These are phyloP conservation scores for Herpetotheres cachinnans DNA, from an alignment of 2,113 vertebrate genomes.

Conservation along the genomic window DNA sequence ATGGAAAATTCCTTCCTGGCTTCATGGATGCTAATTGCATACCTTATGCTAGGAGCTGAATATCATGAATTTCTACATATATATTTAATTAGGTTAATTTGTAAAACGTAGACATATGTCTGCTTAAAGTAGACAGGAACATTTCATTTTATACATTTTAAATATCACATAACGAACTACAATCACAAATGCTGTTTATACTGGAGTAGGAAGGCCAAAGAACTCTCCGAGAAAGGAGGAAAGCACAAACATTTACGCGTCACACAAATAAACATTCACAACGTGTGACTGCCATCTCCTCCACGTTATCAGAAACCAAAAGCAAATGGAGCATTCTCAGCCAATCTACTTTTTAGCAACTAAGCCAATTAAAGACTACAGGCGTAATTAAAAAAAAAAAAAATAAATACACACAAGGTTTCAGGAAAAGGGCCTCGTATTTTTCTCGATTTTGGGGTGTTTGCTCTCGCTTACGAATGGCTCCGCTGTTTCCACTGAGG, in stretches of 20 bases:
- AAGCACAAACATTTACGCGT: neutral
- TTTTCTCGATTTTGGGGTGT: neutral
- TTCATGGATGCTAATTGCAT: constrained; percentile 13
- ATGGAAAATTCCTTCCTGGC: constrained; percentile 60
- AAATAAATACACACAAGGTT: neutral
- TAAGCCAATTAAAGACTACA: neutral
- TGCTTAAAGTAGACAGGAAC: constrained; percentile 37
- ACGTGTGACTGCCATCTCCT: neutral
- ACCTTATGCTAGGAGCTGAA: constrained; percentile 21
- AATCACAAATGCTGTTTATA: neutral
- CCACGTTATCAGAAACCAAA: neutral
- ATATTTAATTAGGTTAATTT: constrained; percentile 69
- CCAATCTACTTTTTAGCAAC: neutral
- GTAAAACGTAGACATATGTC: constrained; percentile 25
- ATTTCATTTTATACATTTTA: constrained; percentile 8
- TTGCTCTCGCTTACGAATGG: neutral
- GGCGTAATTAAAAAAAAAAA: fast-evolving
- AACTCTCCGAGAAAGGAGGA: neutral
- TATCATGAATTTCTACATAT: constrained; percentile 46
- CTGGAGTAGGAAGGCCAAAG: neutral
- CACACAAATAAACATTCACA: neutral
- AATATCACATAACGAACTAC: neutral
- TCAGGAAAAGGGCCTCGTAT: neutral
- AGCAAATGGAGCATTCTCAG: neutral
- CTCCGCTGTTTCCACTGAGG: neutral